phyloP scores from a whole-genome alignment of 2,113 vertebrate genomes.

The Hiodon alosoides region DNA sequence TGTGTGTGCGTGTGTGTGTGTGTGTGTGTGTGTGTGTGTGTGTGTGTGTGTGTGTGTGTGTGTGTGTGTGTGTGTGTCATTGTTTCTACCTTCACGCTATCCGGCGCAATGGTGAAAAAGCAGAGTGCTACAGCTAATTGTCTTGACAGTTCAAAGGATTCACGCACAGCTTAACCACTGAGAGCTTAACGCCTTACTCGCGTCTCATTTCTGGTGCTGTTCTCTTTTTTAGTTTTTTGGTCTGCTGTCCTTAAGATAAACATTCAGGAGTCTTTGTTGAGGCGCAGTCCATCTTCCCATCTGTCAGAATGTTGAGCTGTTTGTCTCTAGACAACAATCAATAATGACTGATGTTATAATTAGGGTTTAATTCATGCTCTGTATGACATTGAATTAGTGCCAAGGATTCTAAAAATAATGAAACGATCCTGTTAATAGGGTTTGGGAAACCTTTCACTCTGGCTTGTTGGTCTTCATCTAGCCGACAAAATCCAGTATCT shows the following conservation, averaged over 20 bases:
- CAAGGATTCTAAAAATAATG: background rate
- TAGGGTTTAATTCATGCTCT: constrained; percentile 42
- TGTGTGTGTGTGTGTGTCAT: background rate
- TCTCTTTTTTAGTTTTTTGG: constrained; percentile 9
- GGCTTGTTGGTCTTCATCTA: constrained; percentile 25
- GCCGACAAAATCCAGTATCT: background rate
- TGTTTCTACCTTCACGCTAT: background rate
- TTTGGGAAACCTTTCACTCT: background rate
- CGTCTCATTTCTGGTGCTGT: constrained; percentile 2
- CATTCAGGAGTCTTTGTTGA: constrained; percentile 30
- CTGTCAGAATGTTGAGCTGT: constrained; percentile 51
- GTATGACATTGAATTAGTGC: constrained; percentile 49
- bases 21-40: background rate
- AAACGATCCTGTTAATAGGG: constrained; percentile 40
- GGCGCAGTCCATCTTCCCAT: constrained; percentile 42
- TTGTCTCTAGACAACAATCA: constrained; percentile 62
- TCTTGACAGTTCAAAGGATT: constrained; percentile 14
- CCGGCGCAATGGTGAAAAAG: background rate
- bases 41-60: too few relatives aligned
- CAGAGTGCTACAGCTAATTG: constrained; percentile 3
- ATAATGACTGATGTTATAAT: constrained; percentile 65
- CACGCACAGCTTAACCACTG: background rate
- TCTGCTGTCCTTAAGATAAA: constrained; percentile 37
- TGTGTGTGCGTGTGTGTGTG: background rate
- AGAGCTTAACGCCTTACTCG: constrained; percentile 9